phyloP scores from a whole-genome alignment of 2,888 invertebrate species.

The Plebejus anna region DNA sequence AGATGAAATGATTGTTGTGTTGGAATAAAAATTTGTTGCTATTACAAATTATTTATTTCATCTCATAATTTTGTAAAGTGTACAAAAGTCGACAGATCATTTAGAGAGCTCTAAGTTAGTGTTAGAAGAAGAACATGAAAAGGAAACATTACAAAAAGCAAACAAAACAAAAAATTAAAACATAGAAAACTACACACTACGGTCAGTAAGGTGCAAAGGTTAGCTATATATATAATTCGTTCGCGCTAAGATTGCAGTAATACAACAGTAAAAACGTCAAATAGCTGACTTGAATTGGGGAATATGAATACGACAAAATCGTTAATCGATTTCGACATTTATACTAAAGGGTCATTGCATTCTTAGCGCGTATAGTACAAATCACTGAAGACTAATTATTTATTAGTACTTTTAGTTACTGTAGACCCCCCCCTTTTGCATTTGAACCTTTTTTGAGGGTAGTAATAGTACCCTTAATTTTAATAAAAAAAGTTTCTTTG shows the following conservation, averaged over 20 bases:
- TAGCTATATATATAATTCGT: neutral
- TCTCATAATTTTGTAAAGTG: neutral
- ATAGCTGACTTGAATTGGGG: neutral
- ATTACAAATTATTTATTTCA: constrained; percentile 2
- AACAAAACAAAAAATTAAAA: neutral
- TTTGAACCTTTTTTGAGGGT: neutral
- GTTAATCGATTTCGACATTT: neutral
- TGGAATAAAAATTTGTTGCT: neutral
- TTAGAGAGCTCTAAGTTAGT: neutral
- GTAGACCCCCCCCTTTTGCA: neutral
- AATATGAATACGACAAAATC: neutral
- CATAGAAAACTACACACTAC: constrained; percentile 1
- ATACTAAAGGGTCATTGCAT: neutral
- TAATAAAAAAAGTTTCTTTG: neutral
- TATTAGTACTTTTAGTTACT: no score
- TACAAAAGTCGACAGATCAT: neutral
- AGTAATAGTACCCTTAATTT: neutral
- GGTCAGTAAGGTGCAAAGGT: neutral
- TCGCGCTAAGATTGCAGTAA: neutral
- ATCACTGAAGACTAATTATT: no score
- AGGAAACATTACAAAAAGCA: neutral
- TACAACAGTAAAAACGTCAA: neutral
- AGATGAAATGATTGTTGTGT: neutral
- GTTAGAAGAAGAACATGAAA: neutral
- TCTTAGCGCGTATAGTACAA: neutral